Conservation (phyloP, 2,888 invertebrate genomes). For the Yponomeuta plumbellus region DNA sequence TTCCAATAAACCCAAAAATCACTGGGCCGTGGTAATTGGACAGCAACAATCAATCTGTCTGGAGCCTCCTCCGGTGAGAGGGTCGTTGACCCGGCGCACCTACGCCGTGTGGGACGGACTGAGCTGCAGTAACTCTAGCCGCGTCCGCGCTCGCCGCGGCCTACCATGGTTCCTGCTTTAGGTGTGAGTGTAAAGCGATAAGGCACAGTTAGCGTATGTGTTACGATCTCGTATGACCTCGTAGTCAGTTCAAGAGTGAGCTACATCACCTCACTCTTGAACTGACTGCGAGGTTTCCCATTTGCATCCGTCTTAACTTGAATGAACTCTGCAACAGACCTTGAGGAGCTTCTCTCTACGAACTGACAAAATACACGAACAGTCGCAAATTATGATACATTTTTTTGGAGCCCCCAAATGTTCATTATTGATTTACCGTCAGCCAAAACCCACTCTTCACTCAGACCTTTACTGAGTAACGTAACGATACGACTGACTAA, state of each 20-base stretch:
- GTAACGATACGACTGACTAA: too few species aligned
- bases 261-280: not conserved
- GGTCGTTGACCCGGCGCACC: slow-evolving; percentile 52
- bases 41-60: slow-evolving; percentile 38
- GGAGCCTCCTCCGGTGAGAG: slow-evolving; percentile 30
- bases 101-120: slow-evolving; percentile 47
- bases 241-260: too few species aligned
- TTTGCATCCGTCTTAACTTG: not conserved
- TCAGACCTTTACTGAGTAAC: too few species aligned
- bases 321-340: not conserved
- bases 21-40: slow-evolving; percentile 1
- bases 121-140: slow-evolving; percentile 23
- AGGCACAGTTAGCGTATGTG: slow-evolving; percentile 18
- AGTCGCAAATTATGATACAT: too few species aligned
- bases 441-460: too few species aligned
- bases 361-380: too few species aligned
- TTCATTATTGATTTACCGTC: too few species aligned
- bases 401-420: too few species aligned
- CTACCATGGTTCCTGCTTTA: slow-evolving; percentile 37
- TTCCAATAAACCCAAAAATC: not conserved
- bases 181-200: slow-evolving; percentile 15
- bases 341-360: too few species aligned
- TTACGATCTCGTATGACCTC: too few species aligned
- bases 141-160: slow-evolving; percentile 26
- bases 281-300: not conserved